Conservation (phyloP, 2,888 invertebrate species). For the Ligdia adustata region DNA sequence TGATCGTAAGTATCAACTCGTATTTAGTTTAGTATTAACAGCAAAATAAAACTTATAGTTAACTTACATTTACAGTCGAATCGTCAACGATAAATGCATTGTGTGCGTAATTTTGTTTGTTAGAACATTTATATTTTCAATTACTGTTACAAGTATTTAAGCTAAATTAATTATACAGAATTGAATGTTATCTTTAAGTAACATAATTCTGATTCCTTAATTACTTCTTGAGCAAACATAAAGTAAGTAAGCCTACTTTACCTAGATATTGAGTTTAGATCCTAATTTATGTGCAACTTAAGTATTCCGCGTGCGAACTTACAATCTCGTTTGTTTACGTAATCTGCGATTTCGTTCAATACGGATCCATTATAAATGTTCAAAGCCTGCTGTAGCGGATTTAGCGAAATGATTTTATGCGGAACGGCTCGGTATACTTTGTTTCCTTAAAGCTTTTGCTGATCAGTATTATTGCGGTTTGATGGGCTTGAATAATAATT, state of each 20-base stretch:
- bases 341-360: constrained; percentile 35
- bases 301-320: constrained; percentile 16
- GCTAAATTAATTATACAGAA: too few species aligned
- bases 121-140: too few species aligned
- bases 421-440: constrained; percentile 9
- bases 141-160: too few species aligned
- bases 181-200: too few species aligned
- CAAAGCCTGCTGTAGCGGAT: constrained; percentile 19
- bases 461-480: constrained; percentile 1
- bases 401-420: constrained; percentile 22
- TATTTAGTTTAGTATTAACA: too few species aligned
- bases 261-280: background rate
- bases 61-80: too few species aligned
- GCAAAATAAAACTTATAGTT: too few species aligned
- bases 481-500: too few species aligned
- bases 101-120: too few species aligned
- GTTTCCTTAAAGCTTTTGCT: constrained; percentile 1
- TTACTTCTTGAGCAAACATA: background rate
- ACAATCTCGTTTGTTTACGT: constrained; percentile 33
- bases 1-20: too few species aligned
- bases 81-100: too few species aligned
- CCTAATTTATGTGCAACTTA: constrained; percentile 20
- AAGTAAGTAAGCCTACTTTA: constrained; percentile 6
- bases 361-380: constrained; percentile 39
- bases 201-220: background rate